Conservation (phyloP, 37 sponge, comb jelly and placozoan genomes). For the Oopsacas minuta region DNA sequence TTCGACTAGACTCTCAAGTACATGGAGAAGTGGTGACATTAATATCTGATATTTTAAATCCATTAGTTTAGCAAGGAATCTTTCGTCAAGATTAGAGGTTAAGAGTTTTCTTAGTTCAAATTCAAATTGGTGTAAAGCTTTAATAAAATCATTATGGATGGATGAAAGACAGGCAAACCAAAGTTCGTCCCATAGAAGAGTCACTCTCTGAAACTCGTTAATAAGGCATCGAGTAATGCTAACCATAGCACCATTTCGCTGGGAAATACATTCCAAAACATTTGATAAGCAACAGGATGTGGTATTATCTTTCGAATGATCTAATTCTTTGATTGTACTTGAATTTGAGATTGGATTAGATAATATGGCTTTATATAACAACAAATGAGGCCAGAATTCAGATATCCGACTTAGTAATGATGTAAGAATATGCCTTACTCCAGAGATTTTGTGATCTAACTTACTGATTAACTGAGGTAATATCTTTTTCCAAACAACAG, state of each 20-base stretch:
- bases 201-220: slow-evolving; percentile 64
- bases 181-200: slow-evolving; percentile 89
- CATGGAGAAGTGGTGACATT: background rate
- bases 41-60: background rate
- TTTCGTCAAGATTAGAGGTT: background rate
- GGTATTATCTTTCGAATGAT: no score
- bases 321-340: no score
- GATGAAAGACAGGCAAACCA: slow-evolving; percentile 71
- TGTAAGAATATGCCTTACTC: background rate
- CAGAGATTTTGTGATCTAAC: background rate
- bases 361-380: background rate
- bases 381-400: background rate
- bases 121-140: slow-evolving; percentile 67
- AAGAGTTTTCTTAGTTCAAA: slow-evolving; percentile 43
- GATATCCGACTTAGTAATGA: background rate
- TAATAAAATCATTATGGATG: background rate
- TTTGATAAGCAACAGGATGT: no score
- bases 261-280: slow-evolving; percentile 19
- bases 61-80: background rate
- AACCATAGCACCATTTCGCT: slow-evolving; percentile 47
- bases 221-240: slow-evolving; percentile 60
- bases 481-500: slow-evolving; percentile 58
- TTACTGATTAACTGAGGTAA: background rate
- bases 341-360: background rate
- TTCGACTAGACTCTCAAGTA: background rate